Base-by-base conservation (phyloP, 2,113 vertebrate species). In the Zapornia atra region DNA sequence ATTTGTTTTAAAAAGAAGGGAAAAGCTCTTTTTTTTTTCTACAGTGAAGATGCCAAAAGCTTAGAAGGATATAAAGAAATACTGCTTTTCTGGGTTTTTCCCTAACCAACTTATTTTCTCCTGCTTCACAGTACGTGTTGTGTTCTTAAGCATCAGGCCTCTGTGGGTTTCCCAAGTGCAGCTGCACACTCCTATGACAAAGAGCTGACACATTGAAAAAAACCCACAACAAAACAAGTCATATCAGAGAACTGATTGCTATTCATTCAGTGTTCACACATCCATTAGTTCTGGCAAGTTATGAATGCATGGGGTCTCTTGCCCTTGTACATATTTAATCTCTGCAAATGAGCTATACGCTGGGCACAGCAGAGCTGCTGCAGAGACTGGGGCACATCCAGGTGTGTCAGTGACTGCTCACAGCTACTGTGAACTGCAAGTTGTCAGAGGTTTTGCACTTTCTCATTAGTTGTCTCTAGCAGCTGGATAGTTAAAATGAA, bases 41-140 rank as follows among this genome's bases (percentile, higher is more conserved):
- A 12, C 6, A 12, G 4, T 26, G 13, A 68, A 10, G 16, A 42
- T 75, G 38, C 5, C 28, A 75, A 79, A 33, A 66, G 10, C 1
- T 77, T 82, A 36, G 44, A 81, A 89, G 7, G 12, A 17, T 53
- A 50, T 14, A 29, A 22, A 75, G 24, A 79, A 82, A 85, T 26
- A 31, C 3, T 1, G 10, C 54, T 64, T 88, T 46, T 42, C 11
- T 3, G 0, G 0, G 0, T 2, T 0, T 29, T 68, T 83, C 59
- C 17, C 44, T 46, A 19, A 7, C 6, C 53, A 63, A 33, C 22
- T 75, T 44, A 36, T 46, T 53, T 88, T 64, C 22, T 90, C 22
- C n/a, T 85, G 15, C 21, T 68, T 87, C 50, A 22, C 1, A 0
- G 28, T 31, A 54, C 29, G 5, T 9, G 5, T 38, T 61, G 1